Conservation (phyloP, 2,888 invertebrate species). For the Trissoscelio sp. region DNA sequence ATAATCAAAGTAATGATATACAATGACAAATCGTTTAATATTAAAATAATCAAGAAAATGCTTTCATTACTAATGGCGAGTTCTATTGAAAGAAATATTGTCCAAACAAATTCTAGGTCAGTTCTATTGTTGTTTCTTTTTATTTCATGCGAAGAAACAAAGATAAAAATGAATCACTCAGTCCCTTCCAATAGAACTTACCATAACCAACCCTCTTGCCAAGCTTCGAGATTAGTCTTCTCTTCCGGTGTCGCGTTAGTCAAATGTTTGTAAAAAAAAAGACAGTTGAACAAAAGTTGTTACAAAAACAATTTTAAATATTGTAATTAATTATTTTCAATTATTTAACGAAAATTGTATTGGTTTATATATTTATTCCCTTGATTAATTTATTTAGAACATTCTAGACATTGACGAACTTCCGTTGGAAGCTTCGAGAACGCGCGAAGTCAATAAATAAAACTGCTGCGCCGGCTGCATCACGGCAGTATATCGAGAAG, state of each 20-base stretch:
- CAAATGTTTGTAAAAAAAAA: constrained; percentile 28
- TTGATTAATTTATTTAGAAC: constrained; percentile 10
- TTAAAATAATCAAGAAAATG: too few species aligned
- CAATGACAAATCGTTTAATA: too few species aligned
- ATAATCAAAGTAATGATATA: too few species aligned
- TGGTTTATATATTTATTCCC: background rate
- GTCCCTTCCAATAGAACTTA: too few species aligned
- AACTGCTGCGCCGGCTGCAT: constrained; percentile 30
- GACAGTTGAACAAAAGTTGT: constrained; percentile 17
- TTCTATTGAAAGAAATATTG: too few species aligned
- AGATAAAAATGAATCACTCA: too few species aligned
- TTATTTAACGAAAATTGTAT: background rate
- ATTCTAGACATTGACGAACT: constrained; percentile 47
- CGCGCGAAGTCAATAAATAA: constrained; percentile 53
- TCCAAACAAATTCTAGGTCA: too few species aligned
- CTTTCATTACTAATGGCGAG: too few species aligned
- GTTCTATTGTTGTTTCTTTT: too few species aligned
- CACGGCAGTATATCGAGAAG: constrained; percentile 38
- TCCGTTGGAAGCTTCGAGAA: constrained; percentile 59
- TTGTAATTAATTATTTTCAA: background rate
- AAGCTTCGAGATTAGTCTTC: constrained; percentile 59
- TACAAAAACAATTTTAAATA: background rate
- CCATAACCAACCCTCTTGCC: constrained; percentile 46
- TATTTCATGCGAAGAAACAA: too few species aligned
- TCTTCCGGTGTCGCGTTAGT: constrained; percentile 53